Percentiles rank a stretch among this genome's conserved stretches.
Conservation (phyloP, 2,888 invertebrate genomes). For the Ophraella communa region DNA sequence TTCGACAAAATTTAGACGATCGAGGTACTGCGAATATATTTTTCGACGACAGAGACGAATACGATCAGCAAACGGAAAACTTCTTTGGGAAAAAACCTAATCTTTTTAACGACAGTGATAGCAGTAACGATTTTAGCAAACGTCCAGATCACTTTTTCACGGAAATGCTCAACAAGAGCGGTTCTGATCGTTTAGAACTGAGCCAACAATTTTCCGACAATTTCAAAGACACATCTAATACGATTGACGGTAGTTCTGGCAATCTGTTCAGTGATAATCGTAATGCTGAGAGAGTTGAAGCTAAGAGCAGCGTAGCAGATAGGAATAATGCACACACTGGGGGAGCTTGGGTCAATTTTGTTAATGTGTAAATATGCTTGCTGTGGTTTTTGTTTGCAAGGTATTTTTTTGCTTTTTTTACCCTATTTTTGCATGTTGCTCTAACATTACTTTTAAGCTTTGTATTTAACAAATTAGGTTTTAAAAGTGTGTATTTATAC, state of each 20-base stretch:
- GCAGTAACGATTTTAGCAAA: constrained; percentile 34
- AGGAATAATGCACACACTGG: constrained; percentile 41
- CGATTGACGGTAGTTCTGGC: constrained; percentile 39
- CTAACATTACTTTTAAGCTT: constrained; percentile 36
- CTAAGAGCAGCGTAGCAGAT: constrained; percentile 32
- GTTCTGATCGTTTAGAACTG: constrained; percentile 24
- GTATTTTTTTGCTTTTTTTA: constrained; percentile 46
- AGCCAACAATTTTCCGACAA: constrained; percentile 44
- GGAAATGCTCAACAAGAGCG: constrained; percentile 29
- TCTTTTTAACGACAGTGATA: constrained; percentile 23
- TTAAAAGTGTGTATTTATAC: neutral
- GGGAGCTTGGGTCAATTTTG: constrained; percentile 61
- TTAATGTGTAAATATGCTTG: constrained; percentile 60
- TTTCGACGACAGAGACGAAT: constrained; percentile 34
- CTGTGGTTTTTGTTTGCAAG: constrained; percentile 50
- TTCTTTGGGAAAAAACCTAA: constrained; percentile 36
- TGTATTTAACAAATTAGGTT: constrained; percentile 10
- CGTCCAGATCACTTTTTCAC: constrained; percentile 41
- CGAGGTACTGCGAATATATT: constrained; percentile 21
- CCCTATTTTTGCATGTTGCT: constrained; percentile 40
- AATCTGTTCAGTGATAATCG: constrained; percentile 29
- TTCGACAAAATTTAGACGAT: constrained; percentile 2
- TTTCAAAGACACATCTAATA: constrained; percentile 39
- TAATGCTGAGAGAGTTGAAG: constrained; percentile 32
- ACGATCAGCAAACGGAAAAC: constrained; percentile 35